A percentile compares a stretch with the other conserved stretches of the same genome.
Evolutionary conservation across 2,113 vertebrate species (phyloP).

Genomic region (Cyanocitta stelleri): DNA sequence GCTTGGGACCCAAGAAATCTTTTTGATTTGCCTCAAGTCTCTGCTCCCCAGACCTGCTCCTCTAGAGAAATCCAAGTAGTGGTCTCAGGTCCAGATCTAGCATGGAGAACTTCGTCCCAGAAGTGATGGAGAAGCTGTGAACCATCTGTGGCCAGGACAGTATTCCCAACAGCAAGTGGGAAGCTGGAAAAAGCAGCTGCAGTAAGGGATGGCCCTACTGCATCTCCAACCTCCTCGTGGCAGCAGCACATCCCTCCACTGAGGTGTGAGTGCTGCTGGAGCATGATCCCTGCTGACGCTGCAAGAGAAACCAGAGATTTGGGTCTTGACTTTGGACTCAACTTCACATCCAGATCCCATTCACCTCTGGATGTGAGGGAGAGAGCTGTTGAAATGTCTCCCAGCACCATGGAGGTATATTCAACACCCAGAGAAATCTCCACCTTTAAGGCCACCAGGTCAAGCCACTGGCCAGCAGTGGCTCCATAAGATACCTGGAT

Average conservation of each 20-base stretch:
- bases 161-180: neutral
- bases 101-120: neutral
- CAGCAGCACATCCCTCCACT: neutral
- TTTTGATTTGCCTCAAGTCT: neutral
- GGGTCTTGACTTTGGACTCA: neutral
- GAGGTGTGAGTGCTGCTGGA: neutral
- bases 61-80: neutral
- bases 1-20: neutral
- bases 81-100: neutral
- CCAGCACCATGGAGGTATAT: neutral
- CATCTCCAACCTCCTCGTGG: accelerated
- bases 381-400: neutral
- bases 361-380: neutral
- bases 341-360: neutral
- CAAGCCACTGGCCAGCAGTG: neutral
- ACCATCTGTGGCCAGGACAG: neutral
- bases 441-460: neutral
- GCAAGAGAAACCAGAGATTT: neutral
- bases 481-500: neutral
- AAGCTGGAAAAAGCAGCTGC: neutral
- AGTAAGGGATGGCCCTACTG: neutral
- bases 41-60: neutral
- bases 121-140: neutral
- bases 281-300: neutral
- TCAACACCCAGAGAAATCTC: neutral